Evolutionary conservation across 2,113 vertebrate genomes (phyloP), one percentile per base, ranked within the genome.

Genomic region (Solenodon paradoxus): DNA sequence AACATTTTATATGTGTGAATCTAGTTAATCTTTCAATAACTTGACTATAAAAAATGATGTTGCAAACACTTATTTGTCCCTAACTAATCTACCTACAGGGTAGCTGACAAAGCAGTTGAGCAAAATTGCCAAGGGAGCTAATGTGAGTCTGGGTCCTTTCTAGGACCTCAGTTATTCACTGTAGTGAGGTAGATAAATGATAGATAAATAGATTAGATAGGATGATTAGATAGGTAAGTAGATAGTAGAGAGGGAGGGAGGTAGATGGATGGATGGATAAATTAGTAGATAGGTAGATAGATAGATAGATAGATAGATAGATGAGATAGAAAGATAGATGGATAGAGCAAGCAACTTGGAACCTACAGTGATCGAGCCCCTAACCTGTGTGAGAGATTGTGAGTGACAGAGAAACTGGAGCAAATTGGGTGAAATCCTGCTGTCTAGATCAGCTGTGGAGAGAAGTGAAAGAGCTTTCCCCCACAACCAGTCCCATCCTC

Each of bases 11-110:
- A 51, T 80, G 32, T 68, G 51, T 30, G 81, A 88, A 12, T 47
- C 59, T 59, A 77, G 72, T 87, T 93, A 92, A 91, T 78, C n/a
- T 94, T 69, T 90, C 80, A 68, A 55, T 42, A 81, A 40, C 55
- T 72, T 22, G 75, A 42, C 72, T 93, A 53, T 53, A 75, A 49
- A 90, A n/a, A 90, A 24, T 61, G 51, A 84, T 51, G 47, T n/a
- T 80, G n/a, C 47, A 79, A 49, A 53, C 40, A 85, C 13, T 88
- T 51, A 71, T 81, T 72, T 72, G 6, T 12, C 71, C 35, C 19
- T 35, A 68, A 11, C 1, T 53, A 53, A 45, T 64, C n/a, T 53
- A 77, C 28, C 19, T 77, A 28, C 59, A 63, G 71, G 75, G 74
- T 15, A 72, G 24, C 40, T 78, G 49, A 75, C 42, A 32, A 24